phyloP scores from a whole-genome alignment of 30 jellyfish, hydroid and myxozoan genomes.

The Kudoa iwatai region DNA sequence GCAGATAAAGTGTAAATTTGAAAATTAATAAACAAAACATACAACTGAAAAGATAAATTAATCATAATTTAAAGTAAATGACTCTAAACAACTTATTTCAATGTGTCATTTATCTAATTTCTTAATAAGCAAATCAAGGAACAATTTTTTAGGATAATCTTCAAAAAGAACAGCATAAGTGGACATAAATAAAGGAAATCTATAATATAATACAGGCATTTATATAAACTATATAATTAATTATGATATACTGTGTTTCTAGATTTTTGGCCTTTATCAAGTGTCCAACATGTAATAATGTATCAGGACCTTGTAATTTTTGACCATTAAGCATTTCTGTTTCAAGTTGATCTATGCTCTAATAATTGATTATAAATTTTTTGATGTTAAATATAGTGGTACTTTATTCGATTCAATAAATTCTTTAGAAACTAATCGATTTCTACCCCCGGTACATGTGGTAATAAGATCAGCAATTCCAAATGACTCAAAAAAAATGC shows the following conservation, averaged over 20 bases:
- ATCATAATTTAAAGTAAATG: no score
- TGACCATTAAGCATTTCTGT: conserved; percentile 61
- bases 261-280: conserved; percentile 12
- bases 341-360: conserved; percentile 35
- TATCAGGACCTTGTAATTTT: conserved; percentile 75
- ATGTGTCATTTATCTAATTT: no score
- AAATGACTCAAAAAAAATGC: conserved; percentile 38
- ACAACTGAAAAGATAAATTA: no score
- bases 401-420: conserved; percentile 36
- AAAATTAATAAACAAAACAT: no score
- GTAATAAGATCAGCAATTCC: conserved; percentile 77
- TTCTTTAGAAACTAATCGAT: conserved; percentile 35
- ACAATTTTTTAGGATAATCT: not conserved
- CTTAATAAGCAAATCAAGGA: no score
- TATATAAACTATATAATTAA: no score
- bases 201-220: no score
- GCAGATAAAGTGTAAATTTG: no score
- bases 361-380: not conserved
- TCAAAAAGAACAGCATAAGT: not conserved
- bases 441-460: conserved; percentile 72
- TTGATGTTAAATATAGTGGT: no score
- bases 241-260: conserved; percentile 7
- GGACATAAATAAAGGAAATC: not conserved
- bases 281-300: conserved; percentile 19
- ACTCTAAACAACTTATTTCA: no score